phyloP scores from a whole-genome alignment of 2,797 vertebrate genomes.

The Enteromius paludinosus region DNA sequence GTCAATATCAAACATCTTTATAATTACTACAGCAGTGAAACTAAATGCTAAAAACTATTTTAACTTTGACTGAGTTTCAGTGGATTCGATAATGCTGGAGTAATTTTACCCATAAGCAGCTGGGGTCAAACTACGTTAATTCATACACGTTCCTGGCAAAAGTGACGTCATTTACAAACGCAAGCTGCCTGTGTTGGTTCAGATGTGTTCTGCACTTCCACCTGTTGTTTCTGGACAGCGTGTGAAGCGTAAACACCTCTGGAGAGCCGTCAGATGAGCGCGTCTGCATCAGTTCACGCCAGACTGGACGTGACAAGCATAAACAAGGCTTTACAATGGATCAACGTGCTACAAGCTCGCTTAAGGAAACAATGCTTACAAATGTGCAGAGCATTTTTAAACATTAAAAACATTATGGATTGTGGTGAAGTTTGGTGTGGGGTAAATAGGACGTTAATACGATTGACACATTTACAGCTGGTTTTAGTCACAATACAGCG shows the following conservation, averaged over 20 bases:
- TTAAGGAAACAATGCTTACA: not conserved
- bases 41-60: not conserved
- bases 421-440: not conserved
- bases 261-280: not conserved
- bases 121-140: not conserved
- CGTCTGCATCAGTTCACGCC: not conserved
- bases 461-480: not conserved
- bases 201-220: conserved; percentile 14
- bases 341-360: not conserved
- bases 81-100: not conserved
- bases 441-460: not conserved
- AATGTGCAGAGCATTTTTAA: not conserved
- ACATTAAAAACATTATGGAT: not conserved
- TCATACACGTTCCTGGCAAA: not conserved
- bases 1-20: not conserved
- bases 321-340: not conserved
- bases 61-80: not conserved
- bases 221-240: conserved; percentile 20
- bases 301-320: not conserved
- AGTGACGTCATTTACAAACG: not conserved
- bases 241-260: conserved; percentile 16
- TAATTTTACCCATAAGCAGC: not conserved
- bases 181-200: not conserved
- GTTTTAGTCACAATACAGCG: not conserved
- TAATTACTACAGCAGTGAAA: not conserved